Evolutionary conservation across 2,797 vertebrate genomes (phyloP).

Genomic region (Ptychobarbus kaznakovi): DNA sequence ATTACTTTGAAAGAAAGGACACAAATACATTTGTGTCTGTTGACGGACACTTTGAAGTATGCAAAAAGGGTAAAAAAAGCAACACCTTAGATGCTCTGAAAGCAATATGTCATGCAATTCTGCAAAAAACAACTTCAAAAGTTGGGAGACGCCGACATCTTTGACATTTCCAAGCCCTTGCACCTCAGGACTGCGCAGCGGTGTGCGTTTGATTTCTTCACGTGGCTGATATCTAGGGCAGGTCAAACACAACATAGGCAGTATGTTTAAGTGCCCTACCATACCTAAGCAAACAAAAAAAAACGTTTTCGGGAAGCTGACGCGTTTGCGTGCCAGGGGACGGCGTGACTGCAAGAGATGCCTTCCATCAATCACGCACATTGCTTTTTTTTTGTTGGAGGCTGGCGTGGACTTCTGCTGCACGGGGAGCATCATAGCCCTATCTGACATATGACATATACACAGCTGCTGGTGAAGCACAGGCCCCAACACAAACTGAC

Average conservation of each 20-base stretch:
- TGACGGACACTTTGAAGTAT: conserved; percentile 6
- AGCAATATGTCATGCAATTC: background rate
- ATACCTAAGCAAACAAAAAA: background rate
- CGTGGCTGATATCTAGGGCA: conserved; percentile 13
- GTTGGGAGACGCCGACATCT: background rate
- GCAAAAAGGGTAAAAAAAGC: background rate
- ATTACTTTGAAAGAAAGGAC: background rate
- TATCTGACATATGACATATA: conserved; percentile 62
- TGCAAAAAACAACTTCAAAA: background rate
- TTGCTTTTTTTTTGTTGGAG: conserved; percentile 50
- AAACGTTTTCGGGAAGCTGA: conserved; percentile 6
- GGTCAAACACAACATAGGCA: background rate
- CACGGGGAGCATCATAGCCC: conserved; percentile 37
- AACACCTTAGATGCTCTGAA: background rate
- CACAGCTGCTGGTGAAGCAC: conserved; percentile 69
- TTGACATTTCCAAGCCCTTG: background rate
- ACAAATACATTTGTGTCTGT: background rate
- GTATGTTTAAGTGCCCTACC: conserved; percentile 10
- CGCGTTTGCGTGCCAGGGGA: conserved; percentile 22
- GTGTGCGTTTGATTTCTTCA: background rate
- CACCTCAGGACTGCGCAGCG: conserved; percentile 1
- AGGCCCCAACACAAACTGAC: conserved; percentile 72
- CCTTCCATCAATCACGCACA: conserved; percentile 66
- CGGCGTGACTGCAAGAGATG: conserved; percentile 51
- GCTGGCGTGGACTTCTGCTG: conserved; percentile 51